These are phyloP conservation scores for Prunella strophiata DNA, from an alignment of 2,797 vertebrate genomes.

Conservation along the genomic window DNA sequence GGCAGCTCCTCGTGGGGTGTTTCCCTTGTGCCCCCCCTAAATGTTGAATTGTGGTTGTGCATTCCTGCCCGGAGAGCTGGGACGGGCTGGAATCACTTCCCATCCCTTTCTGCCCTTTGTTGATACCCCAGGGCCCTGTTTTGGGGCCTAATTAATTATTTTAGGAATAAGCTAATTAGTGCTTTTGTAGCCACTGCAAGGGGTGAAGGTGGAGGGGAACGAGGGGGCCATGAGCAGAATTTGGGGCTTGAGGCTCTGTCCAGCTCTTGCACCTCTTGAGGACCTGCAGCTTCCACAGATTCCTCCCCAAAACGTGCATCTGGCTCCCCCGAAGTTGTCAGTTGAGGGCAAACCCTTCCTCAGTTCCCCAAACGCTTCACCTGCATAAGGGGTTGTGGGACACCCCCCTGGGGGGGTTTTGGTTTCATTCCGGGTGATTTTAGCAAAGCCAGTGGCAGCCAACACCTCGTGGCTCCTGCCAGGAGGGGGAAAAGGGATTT, in stretches of 20 bases:
- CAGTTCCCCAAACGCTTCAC: not conserved
- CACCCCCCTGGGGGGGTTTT: not conserved
- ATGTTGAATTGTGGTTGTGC: fast-evolving
- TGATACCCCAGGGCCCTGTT: fast-evolving
- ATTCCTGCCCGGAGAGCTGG: not conserved
- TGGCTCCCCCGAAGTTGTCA: fast-evolving
- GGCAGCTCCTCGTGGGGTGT: not conserved
- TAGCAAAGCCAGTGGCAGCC: not conserved
- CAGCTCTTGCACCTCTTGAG: not conserved
- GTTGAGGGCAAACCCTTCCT: not conserved
- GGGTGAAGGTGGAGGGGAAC: not conserved
- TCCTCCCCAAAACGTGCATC: not conserved
- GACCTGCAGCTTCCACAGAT: not conserved
- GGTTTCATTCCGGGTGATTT: not conserved
- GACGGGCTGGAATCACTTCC: fast-evolving
- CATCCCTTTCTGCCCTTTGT: too few relatives aligned
- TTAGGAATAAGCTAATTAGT: not conserved
- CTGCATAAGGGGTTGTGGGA: not conserved
- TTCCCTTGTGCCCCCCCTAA: fast-evolving
- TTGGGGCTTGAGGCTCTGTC: not conserved
- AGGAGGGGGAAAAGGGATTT: fast-evolving
- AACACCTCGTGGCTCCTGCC: fast-evolving
- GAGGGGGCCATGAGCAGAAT: not conserved
- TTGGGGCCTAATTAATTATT: not conserved
- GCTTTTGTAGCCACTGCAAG: not conserved